A percentile compares a stretch with the other conserved stretches of the same genome.
Evolutionary conservation across 2,888 invertebrate genomes (phyloP).

Genomic region (Polyommatus iphigenia): DNA sequence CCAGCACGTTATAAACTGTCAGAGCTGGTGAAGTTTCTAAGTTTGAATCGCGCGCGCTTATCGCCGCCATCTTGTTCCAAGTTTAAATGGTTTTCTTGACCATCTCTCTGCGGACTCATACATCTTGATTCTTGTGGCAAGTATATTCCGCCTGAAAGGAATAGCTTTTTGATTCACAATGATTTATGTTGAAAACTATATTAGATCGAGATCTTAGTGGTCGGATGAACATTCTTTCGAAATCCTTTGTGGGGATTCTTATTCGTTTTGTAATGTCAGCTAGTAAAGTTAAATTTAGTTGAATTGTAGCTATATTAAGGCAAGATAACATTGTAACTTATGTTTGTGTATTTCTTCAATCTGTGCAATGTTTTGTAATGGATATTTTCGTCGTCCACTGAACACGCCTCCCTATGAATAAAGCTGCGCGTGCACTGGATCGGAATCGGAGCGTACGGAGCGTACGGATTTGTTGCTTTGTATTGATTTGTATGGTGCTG

Average conservation of each 20-base stretch:
- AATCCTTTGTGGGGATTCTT: background rate
- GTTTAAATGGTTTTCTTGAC: conserved; percentile 14
- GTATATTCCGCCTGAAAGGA: background rate
- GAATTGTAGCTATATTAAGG: background rate
- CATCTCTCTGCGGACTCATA: conserved; percentile 12
- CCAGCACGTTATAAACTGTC: background rate
- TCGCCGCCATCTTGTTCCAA: conserved; percentile 18
- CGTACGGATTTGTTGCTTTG: too few relatives aligned
- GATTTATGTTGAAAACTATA: background rate
- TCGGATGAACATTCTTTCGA: background rate
- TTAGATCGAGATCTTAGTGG: background rate
- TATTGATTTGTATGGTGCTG: too few relatives aligned
- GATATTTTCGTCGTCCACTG: background rate
- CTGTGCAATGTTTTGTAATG: background rate
- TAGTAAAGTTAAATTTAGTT: background rate
- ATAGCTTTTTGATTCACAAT: conserved; percentile 7
- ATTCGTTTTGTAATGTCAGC: background rate
- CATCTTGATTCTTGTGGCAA: conserved; percentile 6
- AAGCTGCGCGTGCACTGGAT: too few relatives aligned
- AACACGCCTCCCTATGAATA: background rate
- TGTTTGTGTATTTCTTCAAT: background rate
- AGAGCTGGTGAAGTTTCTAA: background rate
- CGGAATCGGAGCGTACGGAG: too few relatives aligned
- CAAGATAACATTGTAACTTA: background rate
- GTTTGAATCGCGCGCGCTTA: background rate